These are phyloP conservation scores for Cartodere bifasciata DNA, from an alignment of 2,888 invertebrate species.

Conservation along the genomic window DNA sequence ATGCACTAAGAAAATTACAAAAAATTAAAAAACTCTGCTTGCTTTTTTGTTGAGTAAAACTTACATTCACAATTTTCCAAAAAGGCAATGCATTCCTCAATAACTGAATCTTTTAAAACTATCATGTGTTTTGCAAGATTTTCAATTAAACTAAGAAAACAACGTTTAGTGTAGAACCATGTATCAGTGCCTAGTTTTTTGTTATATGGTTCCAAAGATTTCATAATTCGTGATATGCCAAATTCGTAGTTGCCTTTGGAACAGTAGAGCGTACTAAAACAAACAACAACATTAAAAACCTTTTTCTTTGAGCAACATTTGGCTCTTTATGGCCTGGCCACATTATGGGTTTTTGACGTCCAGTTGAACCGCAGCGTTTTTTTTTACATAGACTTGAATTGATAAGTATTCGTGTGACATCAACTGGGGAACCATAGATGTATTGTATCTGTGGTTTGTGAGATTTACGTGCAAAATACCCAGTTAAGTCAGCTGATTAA, in stretches of 20 bases:
- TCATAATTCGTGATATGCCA: constrained; percentile 93
- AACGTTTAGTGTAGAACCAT: constrained; percentile 96
- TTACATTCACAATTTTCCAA: constrained; percentile 78
- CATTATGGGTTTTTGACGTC: no score
- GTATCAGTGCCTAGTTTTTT: constrained; percentile 95
- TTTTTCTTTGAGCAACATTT: no score
- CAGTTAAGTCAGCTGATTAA: no score
- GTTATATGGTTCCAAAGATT: constrained; percentile 87
- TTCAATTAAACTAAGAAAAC: constrained; percentile 85
- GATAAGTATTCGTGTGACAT: no score
- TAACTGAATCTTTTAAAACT: constrained; percentile 71
- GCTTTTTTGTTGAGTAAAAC: constrained; percentile 12
- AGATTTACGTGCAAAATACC: no score
- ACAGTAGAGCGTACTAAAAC: constrained; percentile 77
- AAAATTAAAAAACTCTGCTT: background rate
- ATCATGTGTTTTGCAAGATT: constrained; percentile 85
- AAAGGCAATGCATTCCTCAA: constrained; percentile 79
- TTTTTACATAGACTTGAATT: no score
- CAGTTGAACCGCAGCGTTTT: no score
- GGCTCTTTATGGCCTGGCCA: no score
- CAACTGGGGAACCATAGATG: no score
- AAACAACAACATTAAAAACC: constrained; percentile 8
- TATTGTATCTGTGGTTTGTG: no score
- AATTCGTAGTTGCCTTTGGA: constrained; percentile 99
- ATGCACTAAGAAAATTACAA: constrained; percentile 45